phyloP scores from a whole-genome alignment of 1,140 invertebrate species.

The Cheumatopsyche charites region DNA sequence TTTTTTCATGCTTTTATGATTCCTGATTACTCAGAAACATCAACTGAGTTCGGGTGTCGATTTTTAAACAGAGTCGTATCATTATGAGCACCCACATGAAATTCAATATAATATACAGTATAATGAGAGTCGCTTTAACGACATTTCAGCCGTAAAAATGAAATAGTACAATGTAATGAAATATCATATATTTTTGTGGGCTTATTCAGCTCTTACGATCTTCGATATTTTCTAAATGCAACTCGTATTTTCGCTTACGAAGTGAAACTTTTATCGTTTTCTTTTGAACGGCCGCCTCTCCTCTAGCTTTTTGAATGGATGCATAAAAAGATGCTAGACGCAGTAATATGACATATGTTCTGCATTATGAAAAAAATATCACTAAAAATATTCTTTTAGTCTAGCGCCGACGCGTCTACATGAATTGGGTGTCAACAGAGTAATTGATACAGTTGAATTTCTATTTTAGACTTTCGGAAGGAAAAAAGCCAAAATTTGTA shows the following conservation, averaged over 20 bases:
- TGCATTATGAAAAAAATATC: constrained; percentile 16
- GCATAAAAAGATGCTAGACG: constrained; percentile 6
- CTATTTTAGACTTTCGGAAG: constrained; percentile 10
- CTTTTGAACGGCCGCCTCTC: neutral
- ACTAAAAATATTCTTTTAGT: constrained; percentile 18
- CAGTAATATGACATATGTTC: constrained; percentile 23
- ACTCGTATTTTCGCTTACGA: no score
- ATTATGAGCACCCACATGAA: neutral
- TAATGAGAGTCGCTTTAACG: neutral
- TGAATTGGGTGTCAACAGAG: constrained; percentile 30
- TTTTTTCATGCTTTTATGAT: constrained; percentile 21
- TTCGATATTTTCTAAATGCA: neutral
- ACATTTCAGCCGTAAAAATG: neutral
- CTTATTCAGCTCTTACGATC: neutral
- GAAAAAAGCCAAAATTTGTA: neutral
- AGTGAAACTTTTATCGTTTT: neutral
- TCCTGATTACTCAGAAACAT: constrained; percentile 24
- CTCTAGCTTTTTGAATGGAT: neutral
- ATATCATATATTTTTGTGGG: neutral
- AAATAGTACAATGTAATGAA: neutral
- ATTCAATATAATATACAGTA: neutral
- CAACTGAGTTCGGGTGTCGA: neutral
- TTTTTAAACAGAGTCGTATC: constrained; percentile 24
- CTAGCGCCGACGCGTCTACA: constrained; percentile 1
- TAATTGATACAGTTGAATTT: constrained; percentile 39